Percentiles rank a stretch among this genome's conserved stretches.
Evolutionary conservation across 2,797 vertebrate species (phyloP).

Genomic region (Tamandua tetradactyla): DNA sequence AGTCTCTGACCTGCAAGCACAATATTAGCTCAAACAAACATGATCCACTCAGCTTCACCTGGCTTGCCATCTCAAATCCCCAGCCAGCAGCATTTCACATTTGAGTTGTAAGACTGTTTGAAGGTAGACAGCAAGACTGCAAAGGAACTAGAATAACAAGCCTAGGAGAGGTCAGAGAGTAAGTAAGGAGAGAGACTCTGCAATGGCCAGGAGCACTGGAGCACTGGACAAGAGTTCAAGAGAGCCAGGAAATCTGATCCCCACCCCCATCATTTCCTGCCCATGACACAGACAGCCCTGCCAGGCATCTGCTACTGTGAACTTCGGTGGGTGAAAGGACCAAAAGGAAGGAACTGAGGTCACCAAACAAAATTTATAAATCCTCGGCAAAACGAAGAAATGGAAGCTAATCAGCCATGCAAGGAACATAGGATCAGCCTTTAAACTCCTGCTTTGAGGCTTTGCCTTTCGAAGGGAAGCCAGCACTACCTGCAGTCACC

Average conservation of each 20-base stretch:
- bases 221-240: neutral
- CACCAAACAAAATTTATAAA: neutral
- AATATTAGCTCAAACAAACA: neutral
- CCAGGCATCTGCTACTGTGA: neutral
- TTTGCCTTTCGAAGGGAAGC: neutral
- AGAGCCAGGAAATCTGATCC: neutral
- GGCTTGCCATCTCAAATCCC: slow-evolving; percentile 36
- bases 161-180: neutral
- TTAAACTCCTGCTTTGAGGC: neutral
- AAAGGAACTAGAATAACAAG: neutral
- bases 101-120: neutral
- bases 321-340: fast-evolving
- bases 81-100: neutral
- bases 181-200: too few relatives aligned
- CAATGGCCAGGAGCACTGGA: neutral
- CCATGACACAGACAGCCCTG: neutral
- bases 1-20: neutral
- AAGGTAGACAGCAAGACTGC: neutral
- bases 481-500: fast-evolving
- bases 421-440: neutral
- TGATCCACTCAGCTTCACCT: neutral
- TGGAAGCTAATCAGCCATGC: neutral
- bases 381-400: neutral
- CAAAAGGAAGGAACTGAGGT: neutral
- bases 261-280: neutral